Evolutionary conservation across 1,140 invertebrate species (phyloP).

Genomic region (Brachionus manjavacas): DNA sequence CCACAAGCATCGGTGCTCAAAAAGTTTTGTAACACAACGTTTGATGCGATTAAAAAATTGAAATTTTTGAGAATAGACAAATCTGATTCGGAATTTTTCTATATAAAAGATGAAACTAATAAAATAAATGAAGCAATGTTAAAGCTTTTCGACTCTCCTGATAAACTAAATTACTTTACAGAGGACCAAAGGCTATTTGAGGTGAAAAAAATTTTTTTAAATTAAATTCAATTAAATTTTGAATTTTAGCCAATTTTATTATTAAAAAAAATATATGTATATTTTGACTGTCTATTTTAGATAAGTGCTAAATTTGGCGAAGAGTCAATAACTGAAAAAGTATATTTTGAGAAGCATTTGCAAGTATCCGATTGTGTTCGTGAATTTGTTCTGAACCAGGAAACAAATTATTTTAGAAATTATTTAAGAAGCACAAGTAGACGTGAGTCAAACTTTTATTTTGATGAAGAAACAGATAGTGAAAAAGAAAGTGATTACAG

Average conservation of each 20-base stretch:
- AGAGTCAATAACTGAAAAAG: background rate
- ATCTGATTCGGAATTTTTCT: background rate
- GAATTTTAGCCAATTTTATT: background rate
- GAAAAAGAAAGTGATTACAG: background rate
- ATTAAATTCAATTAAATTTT: background rate
- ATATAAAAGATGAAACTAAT: background rate
- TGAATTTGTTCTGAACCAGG: background rate
- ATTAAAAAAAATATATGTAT: background rate
- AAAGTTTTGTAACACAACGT: background rate
- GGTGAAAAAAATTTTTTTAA: background rate
- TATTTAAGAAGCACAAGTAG: background rate
- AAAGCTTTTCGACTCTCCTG: background rate
- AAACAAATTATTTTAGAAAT: background rate
- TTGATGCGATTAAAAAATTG: background rate
- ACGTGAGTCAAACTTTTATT: background rate
- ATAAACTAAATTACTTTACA: background rate
- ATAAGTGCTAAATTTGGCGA: background rate
- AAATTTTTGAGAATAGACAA: background rate
- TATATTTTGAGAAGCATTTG: background rate
- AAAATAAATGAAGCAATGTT: background rate
- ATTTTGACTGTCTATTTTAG: background rate
- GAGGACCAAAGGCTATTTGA: background rate
- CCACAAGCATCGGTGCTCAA: background rate
- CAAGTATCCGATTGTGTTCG: background rate
- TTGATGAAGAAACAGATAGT: background rate